A percentile compares a stretch with the other conserved stretches of the same genome.
These are phyloP conservation scores for Trachurus trachurus DNA, from an alignment of 2,797 vertebrate genomes.

Conservation along the genomic window DNA sequence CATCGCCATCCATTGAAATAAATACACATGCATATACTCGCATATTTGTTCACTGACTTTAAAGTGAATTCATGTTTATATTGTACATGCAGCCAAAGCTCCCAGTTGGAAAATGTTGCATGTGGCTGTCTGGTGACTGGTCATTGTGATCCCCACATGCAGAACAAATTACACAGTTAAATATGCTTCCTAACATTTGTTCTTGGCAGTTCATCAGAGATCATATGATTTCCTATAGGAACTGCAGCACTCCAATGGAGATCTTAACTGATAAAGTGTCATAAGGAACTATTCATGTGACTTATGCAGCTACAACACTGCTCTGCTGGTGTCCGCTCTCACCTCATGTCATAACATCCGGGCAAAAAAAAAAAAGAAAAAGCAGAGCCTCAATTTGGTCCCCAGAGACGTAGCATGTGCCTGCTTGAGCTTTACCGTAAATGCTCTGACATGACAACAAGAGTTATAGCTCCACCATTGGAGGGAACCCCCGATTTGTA, in stretches of 20 bases:
- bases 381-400: conserved; percentile 45
- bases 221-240: conserved; percentile 15
- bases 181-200: conserved; percentile 43
- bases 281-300: not conserved
- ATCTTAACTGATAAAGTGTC: conserved; percentile 24
- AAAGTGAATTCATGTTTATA: conserved; percentile 32
- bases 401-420: conserved; percentile 45
- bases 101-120: conserved; percentile 53
- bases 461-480: conserved; percentile 66
- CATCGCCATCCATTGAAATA: conserved; percentile 22
- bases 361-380: too few species aligned
- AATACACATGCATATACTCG: conserved; percentile 13
- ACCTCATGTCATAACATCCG: conserved; percentile 29
- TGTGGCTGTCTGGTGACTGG: conserved; percentile 59
- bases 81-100: conserved; percentile 27
- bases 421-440: conserved; percentile 77
- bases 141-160: conserved; percentile 34
- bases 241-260: not conserved
- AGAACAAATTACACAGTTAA: conserved; percentile 52
- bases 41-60: conserved; percentile 40
- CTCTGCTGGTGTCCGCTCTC: conserved; percentile 4
- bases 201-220: conserved; percentile 46
- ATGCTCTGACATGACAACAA: conserved; percentile 66
- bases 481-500: conserved; percentile 61
- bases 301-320: not conserved